Evolutionary conservation across 2,797 vertebrate genomes (phyloP).

Genomic region (Enteromius fasciolatus): DNA sequence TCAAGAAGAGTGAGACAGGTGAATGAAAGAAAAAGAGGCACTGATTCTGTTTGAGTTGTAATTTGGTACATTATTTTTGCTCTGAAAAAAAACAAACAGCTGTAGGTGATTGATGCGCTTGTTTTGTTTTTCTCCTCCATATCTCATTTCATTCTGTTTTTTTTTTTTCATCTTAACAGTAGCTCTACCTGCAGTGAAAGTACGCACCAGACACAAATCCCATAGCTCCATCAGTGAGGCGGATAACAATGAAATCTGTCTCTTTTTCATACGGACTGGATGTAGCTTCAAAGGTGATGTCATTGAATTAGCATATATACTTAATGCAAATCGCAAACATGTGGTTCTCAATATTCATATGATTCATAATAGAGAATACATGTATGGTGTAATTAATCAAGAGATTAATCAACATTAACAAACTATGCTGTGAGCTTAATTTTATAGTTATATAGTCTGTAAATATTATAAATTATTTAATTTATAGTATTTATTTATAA

Average conservation of each 20-base stretch:
- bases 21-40: background rate
- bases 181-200: slow-evolving; percentile 18
- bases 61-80: slow-evolving; percentile 13
- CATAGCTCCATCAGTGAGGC: slow-evolving; percentile 60
- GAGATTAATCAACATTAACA: background rate
- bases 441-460: background rate
- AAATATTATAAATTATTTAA: too few relatives aligned
- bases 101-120: background rate
- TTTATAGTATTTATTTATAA: background rate
- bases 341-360: background rate
- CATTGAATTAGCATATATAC: background rate
- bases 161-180: background rate
- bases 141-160: background rate
- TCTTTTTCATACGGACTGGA: slow-evolving; percentile 78
- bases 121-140: background rate
- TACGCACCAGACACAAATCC: slow-evolving; percentile 37
- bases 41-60: background rate
- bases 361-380: background rate
- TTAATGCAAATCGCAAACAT: background rate
- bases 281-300: slow-evolving; percentile 81
- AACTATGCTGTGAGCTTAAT: background rate
- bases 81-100: background rate
- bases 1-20: slow-evolving; percentile 41
- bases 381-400: background rate
- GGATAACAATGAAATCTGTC: slow-evolving; percentile 82